Evolutionary conservation across 2,113 vertebrate species (phyloP), one percentile per base, ranked within the genome.

Genomic region (Apteryx mantelli): DNA sequence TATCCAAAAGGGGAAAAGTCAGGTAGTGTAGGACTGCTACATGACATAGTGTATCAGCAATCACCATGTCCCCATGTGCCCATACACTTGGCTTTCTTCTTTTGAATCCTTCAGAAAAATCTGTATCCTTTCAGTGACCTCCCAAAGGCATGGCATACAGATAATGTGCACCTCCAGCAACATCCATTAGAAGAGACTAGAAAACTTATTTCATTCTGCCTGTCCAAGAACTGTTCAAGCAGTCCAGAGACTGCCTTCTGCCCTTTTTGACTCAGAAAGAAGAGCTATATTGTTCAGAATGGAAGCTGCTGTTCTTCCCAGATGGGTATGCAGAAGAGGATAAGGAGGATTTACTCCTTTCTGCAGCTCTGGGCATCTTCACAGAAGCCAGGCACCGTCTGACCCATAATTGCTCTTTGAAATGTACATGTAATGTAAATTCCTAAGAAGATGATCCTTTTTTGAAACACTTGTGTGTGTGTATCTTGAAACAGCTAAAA

Each of bases 41-140:
- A 68, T 75, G 36, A 73, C 82, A 32, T 6, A 17, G 8, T 65
- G 32, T 82, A 75, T 65, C 75, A 78, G n/a, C 42, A 93, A 86
- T 75, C 13, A 13, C 30, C 50, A 22, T 0, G 0, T 89, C 13
- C 15, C 30, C 44, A 20, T 0, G 0, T 87, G 52, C 38, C 44
- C 12, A 21, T 58, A 82, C 80, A 25, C 30, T 83, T 92, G n/a
- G 11, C 11, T 36, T 80, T 91, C 55, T 76, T 82, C 42, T 73
- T 89, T 56, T 76, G 22, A 71, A 76, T 79, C 19, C n/a, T 91
- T 86, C 0, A 5, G 61, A 93, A 93, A 94, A 93, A 71, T 73
- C 56, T 19, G 4, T 89, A 70, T 92, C 65, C 81, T 94, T 91
- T 91, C 61, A 53, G 4, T 87, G 74, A 92, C 70, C 65, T 96